A percentile compares a stretch with the other conserved stretches of the same genome.
Evolutionary conservation across 1,140 invertebrate species (phyloP).

Genomic region (Leptonema lineaticorne): DNA sequence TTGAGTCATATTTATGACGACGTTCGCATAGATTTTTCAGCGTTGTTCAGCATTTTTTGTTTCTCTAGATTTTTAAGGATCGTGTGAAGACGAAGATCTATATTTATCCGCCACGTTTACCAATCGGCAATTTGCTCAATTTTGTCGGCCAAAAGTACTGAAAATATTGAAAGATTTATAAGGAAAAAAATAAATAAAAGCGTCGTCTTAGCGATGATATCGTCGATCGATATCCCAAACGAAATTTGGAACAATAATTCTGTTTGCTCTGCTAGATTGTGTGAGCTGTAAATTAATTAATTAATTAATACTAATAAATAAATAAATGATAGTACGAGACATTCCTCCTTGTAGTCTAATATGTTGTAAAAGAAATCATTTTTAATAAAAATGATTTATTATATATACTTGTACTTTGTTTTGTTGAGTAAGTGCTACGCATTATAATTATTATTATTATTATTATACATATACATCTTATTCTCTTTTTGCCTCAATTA

Average conservation of each 20-base stretch:
- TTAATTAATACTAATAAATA: no score
- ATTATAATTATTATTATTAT: no score
- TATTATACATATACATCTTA: slow-evolving; percentile 1
- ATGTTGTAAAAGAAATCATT: slow-evolving; percentile 8
- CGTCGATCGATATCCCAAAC: no score
- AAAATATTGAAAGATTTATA: neutral
- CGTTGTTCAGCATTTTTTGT: no score
- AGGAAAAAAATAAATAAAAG: no score
- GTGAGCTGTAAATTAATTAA: neutral
- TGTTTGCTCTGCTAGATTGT: slow-evolving; percentile 13
- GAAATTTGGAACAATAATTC: no score
- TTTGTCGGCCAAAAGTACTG: neutral
- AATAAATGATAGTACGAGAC: neutral
- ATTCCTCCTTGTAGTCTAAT: slow-evolving; percentile 7
- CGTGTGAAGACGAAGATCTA: no score
- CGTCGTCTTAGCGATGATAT: no score
- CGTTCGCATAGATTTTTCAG: neutral
- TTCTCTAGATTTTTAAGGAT: no score
- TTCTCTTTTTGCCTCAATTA: slow-evolving; percentile 19
- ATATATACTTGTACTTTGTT: neutral
- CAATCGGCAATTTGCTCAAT: neutral
- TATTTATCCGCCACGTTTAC: no score
- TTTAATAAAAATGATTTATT: neutral
- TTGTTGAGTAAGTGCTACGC: slow-evolving; percentile 19
- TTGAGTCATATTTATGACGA: neutral